Percentiles rank a stretch among this genome's conserved stretches.
phyloP scores from a whole-genome alignment of 2,797 vertebrate genomes.

The Mus minutoides region DNA sequence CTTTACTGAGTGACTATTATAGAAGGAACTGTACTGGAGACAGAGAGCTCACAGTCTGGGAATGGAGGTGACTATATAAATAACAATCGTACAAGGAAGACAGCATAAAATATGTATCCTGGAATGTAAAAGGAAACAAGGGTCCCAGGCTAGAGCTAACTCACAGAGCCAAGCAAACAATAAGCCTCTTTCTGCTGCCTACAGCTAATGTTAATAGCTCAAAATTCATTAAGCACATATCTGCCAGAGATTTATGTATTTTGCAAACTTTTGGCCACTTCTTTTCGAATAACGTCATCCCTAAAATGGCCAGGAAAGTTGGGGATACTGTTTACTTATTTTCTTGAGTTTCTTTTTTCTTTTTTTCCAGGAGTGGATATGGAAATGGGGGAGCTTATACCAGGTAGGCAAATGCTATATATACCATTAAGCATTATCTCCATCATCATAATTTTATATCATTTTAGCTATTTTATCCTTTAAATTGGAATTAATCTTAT shows the following conservation, averaged over 20 bases:
- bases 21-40: background rate
- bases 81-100: conserved; percentile 12
- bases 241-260: background rate
- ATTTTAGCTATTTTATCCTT: conserved; percentile 14
- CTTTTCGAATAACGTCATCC: background rate
- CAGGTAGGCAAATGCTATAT: background rate
- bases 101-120: conserved; percentile 30
- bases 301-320: background rate
- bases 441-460: background rate
- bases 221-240: background rate
- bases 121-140: conserved; percentile 34
- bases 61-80: conserved; percentile 28
- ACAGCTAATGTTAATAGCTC: background rate
- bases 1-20: conserved; percentile 56
- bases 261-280: background rate
- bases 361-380: background rate
- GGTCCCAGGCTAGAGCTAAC: background rate
- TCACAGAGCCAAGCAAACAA: conserved; percentile 12
- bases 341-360: background rate
- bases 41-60: conserved; percentile 35
- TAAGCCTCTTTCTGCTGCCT: background rate
- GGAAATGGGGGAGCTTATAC: background rate
- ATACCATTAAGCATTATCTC: background rate
- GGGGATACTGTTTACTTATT: background rate
- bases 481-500: conserved; percentile 27